Base-by-base conservation (phyloP, 2,113 vertebrate species). In the Nibea albiflora region DNA sequence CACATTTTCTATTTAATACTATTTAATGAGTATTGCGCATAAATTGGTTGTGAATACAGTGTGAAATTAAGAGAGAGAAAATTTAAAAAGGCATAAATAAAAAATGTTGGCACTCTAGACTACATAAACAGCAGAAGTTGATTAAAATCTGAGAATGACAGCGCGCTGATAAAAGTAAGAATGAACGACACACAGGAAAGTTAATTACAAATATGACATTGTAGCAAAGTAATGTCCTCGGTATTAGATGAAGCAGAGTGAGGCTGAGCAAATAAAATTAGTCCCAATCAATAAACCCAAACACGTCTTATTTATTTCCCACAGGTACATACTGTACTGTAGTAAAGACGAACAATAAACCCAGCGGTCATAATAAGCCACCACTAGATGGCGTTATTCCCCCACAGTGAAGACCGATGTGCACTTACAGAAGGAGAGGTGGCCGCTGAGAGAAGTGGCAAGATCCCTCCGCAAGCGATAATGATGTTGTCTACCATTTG, bases 401-500 rank as follows among this genome's bases (percentile, higher is more conserved):
- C 93, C 93, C 93, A 94, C 91, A 94, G 94, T 94, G 92, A 89
- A 91, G 89, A 90, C 85, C 74, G 26, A 31, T 17, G 61, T 10
- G 85, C 89, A 97, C 97, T 98, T 94, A 99, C 98, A 89, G 97
- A 95, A 28, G 98, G 98, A 16, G 98, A 98, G n/a, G 98, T 99
- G 74, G 98, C 98, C 0, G 98, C 98, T 3, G 98, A 99, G 64
- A 99, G 96, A 92, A 99, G 94, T n/a, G 98, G 98, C 69, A 99
- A 93, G 92, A 99, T 99, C 88, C 98, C 98, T 94, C 98, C 98
- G 86, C 98, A 99, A 72, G 98, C 97, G 61, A 99, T 99, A 86
- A 99, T 99, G 91, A 99, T 98, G 94, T 99, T 99, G 95, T 99
- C 98, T 56, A 98, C 97, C 98, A 99, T 99, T 94, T 99, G 98